Evolutionary conservation across 2,797 vertebrate genomes (phyloP).

Genomic region (Chloroceryle amazona): DNA sequence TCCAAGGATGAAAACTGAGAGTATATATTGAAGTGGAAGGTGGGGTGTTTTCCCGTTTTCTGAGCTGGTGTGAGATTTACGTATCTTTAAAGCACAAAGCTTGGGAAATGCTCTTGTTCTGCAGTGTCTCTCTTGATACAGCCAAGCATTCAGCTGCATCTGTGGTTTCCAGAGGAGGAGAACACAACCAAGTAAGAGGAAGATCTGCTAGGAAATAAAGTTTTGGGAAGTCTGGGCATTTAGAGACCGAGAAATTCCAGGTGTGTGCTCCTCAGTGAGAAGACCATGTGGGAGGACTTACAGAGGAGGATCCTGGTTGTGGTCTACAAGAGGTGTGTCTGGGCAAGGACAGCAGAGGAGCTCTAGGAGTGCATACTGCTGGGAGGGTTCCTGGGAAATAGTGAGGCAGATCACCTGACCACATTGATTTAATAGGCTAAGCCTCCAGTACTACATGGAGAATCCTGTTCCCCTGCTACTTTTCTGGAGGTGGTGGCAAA

Average conservation of each 20-base stretch:
- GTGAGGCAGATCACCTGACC: neutral
- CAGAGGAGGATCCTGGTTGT: neutral
- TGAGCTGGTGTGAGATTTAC: neutral
- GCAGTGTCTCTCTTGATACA: neutral
- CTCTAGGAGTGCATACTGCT: neutral
- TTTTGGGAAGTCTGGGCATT: neutral
- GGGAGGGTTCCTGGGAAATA: neutral
- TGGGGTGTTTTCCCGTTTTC: neutral
- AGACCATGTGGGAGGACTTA: neutral
- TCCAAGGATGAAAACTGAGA: neutral
- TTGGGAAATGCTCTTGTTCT: neutral
- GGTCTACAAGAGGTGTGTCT: neutral
- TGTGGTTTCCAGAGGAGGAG: fast-evolving
- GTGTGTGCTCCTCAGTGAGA: neutral
- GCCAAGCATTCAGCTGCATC: neutral
- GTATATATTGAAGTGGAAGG: neutral
- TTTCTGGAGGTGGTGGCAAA: neutral
- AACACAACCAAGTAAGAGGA: neutral
- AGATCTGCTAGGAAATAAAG: neutral
- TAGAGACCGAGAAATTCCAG: neutral
- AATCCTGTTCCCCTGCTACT: neutral
- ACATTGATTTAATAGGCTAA: neutral
- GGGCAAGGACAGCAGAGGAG: neutral
- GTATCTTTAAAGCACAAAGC: neutral
- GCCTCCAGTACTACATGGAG: neutral